A percentile compares a stretch with the other conserved stretches of the same genome.
Evolutionary conservation across 2,888 invertebrate genomes (phyloP).

Genomic region (Aromia moschata): DNA sequence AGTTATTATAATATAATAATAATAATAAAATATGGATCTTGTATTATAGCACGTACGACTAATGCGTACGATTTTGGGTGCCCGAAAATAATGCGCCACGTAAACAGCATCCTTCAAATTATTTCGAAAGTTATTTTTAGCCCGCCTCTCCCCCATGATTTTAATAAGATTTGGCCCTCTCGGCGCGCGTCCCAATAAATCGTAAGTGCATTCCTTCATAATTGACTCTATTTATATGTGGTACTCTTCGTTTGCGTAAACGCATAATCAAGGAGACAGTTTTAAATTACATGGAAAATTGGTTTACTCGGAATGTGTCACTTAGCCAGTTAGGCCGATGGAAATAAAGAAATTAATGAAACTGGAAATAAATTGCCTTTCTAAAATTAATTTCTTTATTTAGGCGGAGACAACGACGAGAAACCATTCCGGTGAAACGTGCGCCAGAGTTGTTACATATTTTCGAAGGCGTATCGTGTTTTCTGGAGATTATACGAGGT

Average conservation of each 20-base stretch:
- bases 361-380: neutral
- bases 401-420: constrained; percentile 1
- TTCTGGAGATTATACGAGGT: too few species aligned
- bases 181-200: constrained; percentile 40
- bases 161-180: constrained; percentile 4
- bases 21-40: too few species aligned
- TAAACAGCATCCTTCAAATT: neutral
- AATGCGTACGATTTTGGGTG: too few species aligned
- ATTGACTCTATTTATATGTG: constrained; percentile 50
- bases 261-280: constrained; percentile 24
- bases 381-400: constrained; percentile 22
- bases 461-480: too few species aligned
- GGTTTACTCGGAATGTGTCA: constrained; percentile 45
- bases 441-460: neutral
- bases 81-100: neutral
- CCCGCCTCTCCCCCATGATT: constrained; percentile 4
- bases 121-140: constrained; percentile 9
- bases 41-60: too few species aligned
- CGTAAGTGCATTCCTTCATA: constrained; percentile 45
- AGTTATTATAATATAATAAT: too few species aligned
- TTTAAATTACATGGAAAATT: constrained; percentile 46
- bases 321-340: constrained; percentile 15
- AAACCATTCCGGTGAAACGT: too few species aligned
- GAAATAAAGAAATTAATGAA: constrained; percentile 24
- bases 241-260: constrained; percentile 40